A percentile compares a stretch with the other conserved stretches of the same genome.
Evolutionary conservation across 2,888 invertebrate genomes (phyloP).

Genomic region (Nezara viridula): DNA sequence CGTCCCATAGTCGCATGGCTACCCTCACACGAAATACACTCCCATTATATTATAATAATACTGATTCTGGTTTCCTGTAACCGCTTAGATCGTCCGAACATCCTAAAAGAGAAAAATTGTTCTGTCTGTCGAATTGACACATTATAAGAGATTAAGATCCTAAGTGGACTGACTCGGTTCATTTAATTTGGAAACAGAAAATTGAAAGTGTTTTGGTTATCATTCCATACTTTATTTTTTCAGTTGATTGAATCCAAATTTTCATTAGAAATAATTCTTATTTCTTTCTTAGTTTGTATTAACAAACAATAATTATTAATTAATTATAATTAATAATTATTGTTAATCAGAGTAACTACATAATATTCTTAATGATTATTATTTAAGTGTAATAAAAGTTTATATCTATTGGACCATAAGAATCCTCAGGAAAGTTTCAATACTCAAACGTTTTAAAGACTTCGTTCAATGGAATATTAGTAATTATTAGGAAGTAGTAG

Average conservation of each 20-base stretch:
- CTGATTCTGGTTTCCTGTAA: neutral
- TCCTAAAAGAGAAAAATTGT: neutral
- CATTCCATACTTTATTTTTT: neutral
- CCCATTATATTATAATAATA: constrained; percentile 8
- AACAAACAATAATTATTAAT: no score
- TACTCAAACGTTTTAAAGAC: no score
- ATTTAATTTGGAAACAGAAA: neutral
- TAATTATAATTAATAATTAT: no score
- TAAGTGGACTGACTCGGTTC: neutral
- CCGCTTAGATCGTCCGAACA: neutral
- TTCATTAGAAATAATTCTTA: neutral
- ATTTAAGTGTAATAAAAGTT: no score
- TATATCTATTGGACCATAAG: no score
- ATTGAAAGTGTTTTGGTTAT: neutral
- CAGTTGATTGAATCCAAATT: neutral
- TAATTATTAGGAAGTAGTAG: no score
- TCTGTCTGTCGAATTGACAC: neutral
- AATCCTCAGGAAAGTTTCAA: no score
- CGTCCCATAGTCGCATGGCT: constrained; percentile 12
- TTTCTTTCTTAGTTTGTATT: no score
- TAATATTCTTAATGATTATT: no score
- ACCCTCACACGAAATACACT: neutral
- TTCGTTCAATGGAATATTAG: no score
- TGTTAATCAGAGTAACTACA: no score
- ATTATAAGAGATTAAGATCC: neutral